A percentile compares a stretch with the other conserved stretches of the same genome.
Conservation (phyloP, 2,797 vertebrate species). For the Phrynocephalus vlangalii region DNA sequence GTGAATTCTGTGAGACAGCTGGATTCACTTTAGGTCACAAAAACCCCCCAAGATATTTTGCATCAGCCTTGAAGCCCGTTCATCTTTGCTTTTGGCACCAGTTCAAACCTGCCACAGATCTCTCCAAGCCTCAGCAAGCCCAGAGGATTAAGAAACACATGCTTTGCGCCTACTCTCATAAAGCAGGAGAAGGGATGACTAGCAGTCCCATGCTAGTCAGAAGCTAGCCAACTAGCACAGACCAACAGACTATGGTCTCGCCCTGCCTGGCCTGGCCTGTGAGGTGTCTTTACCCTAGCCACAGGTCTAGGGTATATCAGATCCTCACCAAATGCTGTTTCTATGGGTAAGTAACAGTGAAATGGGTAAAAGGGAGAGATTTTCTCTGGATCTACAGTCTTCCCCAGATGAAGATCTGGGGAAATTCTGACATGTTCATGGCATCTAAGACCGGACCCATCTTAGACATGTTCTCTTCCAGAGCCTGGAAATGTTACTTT, state of each 20-base stretch:
- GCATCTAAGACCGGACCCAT: background rate
- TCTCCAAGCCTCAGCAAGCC: background rate
- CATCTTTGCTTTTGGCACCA: slow-evolving; percentile 3
- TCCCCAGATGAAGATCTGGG: background rate
- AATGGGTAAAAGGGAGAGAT: background rate
- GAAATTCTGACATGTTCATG: background rate
- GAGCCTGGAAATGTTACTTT: no score
- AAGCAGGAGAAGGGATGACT: background rate
- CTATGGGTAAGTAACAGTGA: background rate
- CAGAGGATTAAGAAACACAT: slow-evolving; percentile 9
- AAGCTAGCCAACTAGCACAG: background rate
- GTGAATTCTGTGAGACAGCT: background rate
- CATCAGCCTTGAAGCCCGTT: no score
- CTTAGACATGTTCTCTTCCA: background rate
- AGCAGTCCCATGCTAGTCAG: background rate
- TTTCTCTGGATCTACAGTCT: background rate
- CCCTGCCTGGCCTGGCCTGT: no score
- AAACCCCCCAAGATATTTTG: background rate
- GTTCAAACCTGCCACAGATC: background rate
- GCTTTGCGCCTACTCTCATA: background rate
- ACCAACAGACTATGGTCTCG: background rate
- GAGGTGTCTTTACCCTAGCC: background rate
- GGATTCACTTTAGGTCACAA: slow-evolving; percentile 26
- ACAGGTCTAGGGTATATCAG: background rate
- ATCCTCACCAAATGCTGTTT: background rate